Percentiles rank a stretch among this genome's conserved stretches.
Conservation (phyloP, 2,797 vertebrate genomes). For the Linurgus olivaceus region DNA sequence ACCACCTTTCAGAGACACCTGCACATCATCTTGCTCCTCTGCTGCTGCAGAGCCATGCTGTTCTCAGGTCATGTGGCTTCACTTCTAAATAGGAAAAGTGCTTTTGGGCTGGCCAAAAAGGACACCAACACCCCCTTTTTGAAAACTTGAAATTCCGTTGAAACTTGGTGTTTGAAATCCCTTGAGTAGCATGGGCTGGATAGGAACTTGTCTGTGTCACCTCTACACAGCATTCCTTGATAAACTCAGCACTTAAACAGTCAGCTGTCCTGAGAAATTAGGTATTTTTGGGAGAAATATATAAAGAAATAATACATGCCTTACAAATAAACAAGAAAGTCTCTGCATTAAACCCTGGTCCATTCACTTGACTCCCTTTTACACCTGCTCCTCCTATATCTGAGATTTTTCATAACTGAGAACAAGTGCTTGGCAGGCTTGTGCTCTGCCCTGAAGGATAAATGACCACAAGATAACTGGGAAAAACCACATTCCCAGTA, state of each 20-base stretch:
- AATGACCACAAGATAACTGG: background rate
- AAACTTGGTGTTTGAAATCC: background rate
- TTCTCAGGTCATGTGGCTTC: background rate
- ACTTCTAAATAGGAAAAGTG: background rate
- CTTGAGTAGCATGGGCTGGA: background rate
- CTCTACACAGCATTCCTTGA: background rate
- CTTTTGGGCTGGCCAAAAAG: background rate
- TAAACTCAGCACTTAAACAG: background rate
- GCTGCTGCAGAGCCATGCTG: rapidly evolving
- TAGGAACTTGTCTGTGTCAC: rapidly evolving
- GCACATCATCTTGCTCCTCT: rapidly evolving
- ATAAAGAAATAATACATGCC: background rate
- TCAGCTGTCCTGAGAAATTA: background rate
- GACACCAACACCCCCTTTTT: background rate
- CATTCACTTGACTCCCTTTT: background rate
- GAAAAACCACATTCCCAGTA: background rate
- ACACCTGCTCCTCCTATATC: background rate
- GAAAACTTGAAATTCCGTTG: background rate
- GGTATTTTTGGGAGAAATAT: background rate
- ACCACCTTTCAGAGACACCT: background rate
- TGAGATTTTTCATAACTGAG: background rate
- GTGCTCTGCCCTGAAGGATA: background rate
- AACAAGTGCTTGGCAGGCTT: background rate
- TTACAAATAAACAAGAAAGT: background rate
- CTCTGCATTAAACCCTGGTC: background rate